phyloP scores from a whole-genome alignment of 2,113 vertebrate species.

The Junco hyemalis region DNA sequence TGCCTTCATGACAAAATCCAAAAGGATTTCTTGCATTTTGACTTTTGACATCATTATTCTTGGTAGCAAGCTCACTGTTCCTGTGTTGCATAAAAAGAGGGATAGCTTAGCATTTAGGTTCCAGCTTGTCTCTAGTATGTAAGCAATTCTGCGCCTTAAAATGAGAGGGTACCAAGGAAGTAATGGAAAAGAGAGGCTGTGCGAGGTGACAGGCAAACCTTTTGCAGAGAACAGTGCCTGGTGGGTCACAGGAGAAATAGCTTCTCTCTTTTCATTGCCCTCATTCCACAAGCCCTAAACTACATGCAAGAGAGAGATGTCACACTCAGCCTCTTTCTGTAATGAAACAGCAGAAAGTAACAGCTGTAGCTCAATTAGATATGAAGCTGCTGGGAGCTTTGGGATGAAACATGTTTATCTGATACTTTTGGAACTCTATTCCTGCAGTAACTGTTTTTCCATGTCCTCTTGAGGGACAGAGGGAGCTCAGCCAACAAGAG shows the following conservation, averaged over 20 bases:
- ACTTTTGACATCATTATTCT: neutral
- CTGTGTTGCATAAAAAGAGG: neutral
- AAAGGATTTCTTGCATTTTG: neutral
- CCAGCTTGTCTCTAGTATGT: neutral
- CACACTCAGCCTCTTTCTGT: neutral
- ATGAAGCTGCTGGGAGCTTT: neutral
- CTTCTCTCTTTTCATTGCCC: neutral
- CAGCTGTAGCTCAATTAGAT: neutral
- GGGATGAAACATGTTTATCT: neutral
- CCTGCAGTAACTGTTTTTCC: neutral
- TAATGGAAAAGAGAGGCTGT: neutral
- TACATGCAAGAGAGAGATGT: neutral
- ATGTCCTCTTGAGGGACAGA: neutral
- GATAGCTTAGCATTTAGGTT: neutral
- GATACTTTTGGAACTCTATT: neutral
- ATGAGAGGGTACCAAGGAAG: neutral
- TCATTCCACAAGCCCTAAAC: accelerated
- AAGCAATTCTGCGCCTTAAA: neutral
- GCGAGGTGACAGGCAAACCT: neutral
- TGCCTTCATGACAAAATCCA: neutral
- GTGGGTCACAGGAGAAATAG: neutral
- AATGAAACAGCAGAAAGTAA: neutral
- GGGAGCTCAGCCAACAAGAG: neutral
- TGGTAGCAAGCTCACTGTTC: neutral
- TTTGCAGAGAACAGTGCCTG: neutral